A percentile compares a stretch with the other conserved stretches of the same genome.
Conservation (phyloP, 2,113 vertebrate genomes). For the Shinisaurus crocodilurus region DNA sequence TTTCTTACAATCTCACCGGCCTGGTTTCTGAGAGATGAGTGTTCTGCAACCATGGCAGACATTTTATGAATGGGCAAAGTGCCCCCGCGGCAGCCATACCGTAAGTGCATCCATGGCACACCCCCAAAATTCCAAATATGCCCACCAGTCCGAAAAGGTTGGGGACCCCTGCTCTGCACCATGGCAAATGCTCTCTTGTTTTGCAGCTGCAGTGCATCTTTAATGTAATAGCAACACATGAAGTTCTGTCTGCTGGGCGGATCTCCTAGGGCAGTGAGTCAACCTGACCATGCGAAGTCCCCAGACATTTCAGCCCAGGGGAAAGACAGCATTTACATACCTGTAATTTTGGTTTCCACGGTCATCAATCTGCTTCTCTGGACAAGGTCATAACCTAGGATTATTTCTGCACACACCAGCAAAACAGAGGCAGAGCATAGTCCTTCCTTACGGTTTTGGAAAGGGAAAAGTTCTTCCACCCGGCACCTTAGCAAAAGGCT, state of each 20-base stretch:
- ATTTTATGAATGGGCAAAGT: too few species aligned
- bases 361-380: conserved; percentile 44
- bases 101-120: too few species aligned
- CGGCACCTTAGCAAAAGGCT: neutral
- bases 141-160: neutral
- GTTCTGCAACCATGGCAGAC: too few species aligned
- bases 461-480: neutral
- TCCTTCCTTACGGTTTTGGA: neutral
- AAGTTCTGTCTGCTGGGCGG: conserved; percentile 72
- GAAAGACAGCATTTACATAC: conserved; percentile 45
- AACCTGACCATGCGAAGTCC: conserved; percentile 47
- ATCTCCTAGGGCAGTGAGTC: conserved; percentile 55
- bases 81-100: too few species aligned
- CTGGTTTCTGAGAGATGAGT: too few species aligned
- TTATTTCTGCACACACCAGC: conserved; percentile 10
- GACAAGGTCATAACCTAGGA: conserved; percentile 37
- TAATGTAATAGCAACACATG: conserved; percentile 65
- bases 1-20: too few species aligned
- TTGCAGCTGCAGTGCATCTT: conserved; percentile 65
- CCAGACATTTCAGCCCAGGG: conserved; percentile 63
- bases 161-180: too few species aligned
- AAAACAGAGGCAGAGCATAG: neutral
- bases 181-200: conserved; percentile 16
- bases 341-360: conserved; percentile 30
- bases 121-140: too few species aligned